Evolutionary conservation across 2,113 vertebrate genomes (phyloP), one percentile per base, ranked within the genome.

Genomic region (Symphodus melops): DNA sequence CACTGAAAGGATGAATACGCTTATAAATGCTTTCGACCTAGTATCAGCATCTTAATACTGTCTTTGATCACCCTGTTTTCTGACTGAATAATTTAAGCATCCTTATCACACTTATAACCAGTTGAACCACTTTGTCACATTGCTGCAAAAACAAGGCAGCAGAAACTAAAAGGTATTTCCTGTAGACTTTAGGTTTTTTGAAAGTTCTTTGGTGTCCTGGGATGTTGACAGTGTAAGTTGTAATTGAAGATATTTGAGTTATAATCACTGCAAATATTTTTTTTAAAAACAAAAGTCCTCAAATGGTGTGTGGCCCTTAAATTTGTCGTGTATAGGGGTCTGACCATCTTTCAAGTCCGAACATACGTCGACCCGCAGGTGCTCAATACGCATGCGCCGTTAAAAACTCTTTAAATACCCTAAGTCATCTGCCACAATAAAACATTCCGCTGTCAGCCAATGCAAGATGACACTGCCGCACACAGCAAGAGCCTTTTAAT

Each of bases 391-490:
- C 92, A 87, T 91, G 94, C 93, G 94, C 91, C 12, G 17, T 62
- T 52, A n/a, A 68, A 67, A 87, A 82, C 88, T 92, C 90, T 91
- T 94, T 94, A 94, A 94, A 93, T 91, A 89, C 83, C 92, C 92
- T 88, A 86, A 90, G 93, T 93, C 93, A 93, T 91, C 91, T 92
- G 91, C 88, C 89, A 92, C 89, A 93, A 92, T 92, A 90, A 91
- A 93, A 93, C 90, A 91, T 85, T 90, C 85, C 75, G 81, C 87
- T 88, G 84, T 84, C 89, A 93, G 88, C 87, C 90, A 91, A 90
- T 82, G 79, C 80, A 49, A 74, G 70, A 59, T 71, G 42, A 58
- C 28, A 36, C 57, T 59, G 79, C 56, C 49, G n/a, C n/a, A 74
- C 83, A 70, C 42, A 63, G 57, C 85, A 66, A 74, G 77, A 78